Evolutionary conservation across 2,888 invertebrate species (phyloP).

Genomic region (Pardosa pseudoannulata): DNA sequence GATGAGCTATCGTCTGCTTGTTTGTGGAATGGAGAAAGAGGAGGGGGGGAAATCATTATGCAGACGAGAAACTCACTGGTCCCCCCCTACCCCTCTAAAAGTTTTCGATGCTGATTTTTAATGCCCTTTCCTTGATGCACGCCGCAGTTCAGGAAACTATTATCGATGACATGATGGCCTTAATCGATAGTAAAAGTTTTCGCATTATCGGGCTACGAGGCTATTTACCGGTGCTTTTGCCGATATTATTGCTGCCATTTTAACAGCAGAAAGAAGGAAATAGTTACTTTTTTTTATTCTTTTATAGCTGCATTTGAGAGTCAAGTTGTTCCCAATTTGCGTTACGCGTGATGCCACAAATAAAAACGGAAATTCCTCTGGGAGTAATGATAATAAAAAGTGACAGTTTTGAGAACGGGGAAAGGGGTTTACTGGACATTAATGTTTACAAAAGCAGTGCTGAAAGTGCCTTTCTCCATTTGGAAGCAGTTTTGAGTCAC

Average conservation of each 20-base stretch:
- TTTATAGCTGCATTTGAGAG: too few relatives aligned
- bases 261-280: background rate
- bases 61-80: background rate
- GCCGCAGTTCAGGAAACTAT: background rate
- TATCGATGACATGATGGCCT: conserved; percentile 10
- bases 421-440: too few relatives aligned
- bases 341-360: too few relatives aligned
- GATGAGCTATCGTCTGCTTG: conserved; percentile 11
- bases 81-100: too few relatives aligned
- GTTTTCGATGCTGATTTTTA: background rate
- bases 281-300: background rate
- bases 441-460: too few relatives aligned
- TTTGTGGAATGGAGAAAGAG: background rate
- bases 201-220: background rate
- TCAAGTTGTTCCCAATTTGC: too few relatives aligned
- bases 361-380: too few relatives aligned
- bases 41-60: too few relatives aligned
- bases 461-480: too few relatives aligned
- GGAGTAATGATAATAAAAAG: too few relatives aligned
- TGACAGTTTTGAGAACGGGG: too few relatives aligned
- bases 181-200: conserved; percentile 3
- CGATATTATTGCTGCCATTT: background rate
- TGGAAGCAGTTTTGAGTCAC: too few relatives aligned
- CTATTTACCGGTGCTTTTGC: background rate
- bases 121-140: conserved; percentile 3